Evolutionary conservation across 2,888 invertebrate genomes (phyloP), one percentile per base, ranked within the genome.

Genomic region (Hirudinaria manillensis): DNA sequence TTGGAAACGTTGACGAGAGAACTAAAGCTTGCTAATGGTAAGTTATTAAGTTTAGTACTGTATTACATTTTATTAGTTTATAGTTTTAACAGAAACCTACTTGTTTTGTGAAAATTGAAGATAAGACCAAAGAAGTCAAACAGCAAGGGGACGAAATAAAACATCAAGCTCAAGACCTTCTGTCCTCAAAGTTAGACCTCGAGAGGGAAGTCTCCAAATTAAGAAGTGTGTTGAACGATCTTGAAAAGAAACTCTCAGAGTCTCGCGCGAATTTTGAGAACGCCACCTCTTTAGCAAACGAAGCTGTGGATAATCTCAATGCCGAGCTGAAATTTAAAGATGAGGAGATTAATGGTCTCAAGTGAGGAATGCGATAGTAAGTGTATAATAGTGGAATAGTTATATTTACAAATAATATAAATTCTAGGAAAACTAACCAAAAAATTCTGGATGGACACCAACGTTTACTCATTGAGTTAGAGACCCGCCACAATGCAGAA

Each of bases 401-500:
- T 45, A 45, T 45, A 45, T 61, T 27, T 61, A 27, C 61, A 61
- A 61, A 19, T 61, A n/a, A 27, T 61, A n/a, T 1, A 61, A 61
- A 61, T 27, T 61, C 4, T 32, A 68, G 68, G 21, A 68, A 68
- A 68, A 21, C 68, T 32, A 34, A 34, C 6, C 36, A 34, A 36
- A 29, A 34, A 34, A n/a, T n/a, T 34, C 2, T 32, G 36, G 68
- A 68, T 10, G 68, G 32, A 7, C 68, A 34, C 34, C n/a, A 29
- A 32, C 68, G 16, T 36, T 32, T 16, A 32, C 32, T 34, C n/a
- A 2, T 68, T 2, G 68, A 68, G 34, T 34, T 68, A 13, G 56
- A 73, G 45, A 19, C 65, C n/a, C 51, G 65, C 51, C 85, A 84
- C 83, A 85, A 84, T 82, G 80, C 82, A 68, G 85, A 85, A 79